Evolutionary conservation across 2,797 vertebrate species (phyloP), one percentile per base, ranked within the genome.

Genomic region (Percopsis omiscomaycus): DNA sequence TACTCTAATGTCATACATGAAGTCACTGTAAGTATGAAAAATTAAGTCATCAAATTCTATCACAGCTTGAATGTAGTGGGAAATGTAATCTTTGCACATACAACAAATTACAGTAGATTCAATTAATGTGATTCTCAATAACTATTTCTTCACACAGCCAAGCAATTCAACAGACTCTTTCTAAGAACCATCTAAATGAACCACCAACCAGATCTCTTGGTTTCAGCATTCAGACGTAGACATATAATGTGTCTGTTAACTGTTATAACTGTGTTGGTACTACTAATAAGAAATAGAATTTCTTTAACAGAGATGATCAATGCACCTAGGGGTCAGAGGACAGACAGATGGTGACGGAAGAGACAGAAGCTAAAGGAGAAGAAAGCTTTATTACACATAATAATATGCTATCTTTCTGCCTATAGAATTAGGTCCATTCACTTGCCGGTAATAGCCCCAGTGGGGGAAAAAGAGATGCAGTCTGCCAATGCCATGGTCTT

Each of bases 241-340:
- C 22, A 22, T 22, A 22, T 22, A 22, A 22, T 22, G 22, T 22
- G 22, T 22, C 22, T 22, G 22, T 22, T 22, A 22, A 22, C 22
- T 22, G 22, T 22, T 22, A 22, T 22, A 22, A 37, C 13, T 49
- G 47, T 47, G 27, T 44, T 59, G 54, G 56, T 27, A 2, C 37
- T 11, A 52, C 57, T 45, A 56, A 42, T 58, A 45, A 57, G 61
- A 60, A 50, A 46, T 55, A 14, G 15, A 65, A 66, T 45, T 68
- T 42, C 22, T 29, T 53, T 62, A 50, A 15, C 10, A 58, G 42
- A 51, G 65, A 65, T 59, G 29, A 71, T 61, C 37, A 9, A 59
- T 55, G 47, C 14, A 47, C 63, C 49, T 42, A 66, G 58, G 68
- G 62, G 65, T 32, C 67, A 77, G 44, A 66, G 59, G 60, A 22